Percentiles rank a stretch among this genome's conserved stretches.
Evolutionary conservation across 1,140 invertebrate genomes (phyloP).

Genomic region (Sinonovacula constricta): DNA sequence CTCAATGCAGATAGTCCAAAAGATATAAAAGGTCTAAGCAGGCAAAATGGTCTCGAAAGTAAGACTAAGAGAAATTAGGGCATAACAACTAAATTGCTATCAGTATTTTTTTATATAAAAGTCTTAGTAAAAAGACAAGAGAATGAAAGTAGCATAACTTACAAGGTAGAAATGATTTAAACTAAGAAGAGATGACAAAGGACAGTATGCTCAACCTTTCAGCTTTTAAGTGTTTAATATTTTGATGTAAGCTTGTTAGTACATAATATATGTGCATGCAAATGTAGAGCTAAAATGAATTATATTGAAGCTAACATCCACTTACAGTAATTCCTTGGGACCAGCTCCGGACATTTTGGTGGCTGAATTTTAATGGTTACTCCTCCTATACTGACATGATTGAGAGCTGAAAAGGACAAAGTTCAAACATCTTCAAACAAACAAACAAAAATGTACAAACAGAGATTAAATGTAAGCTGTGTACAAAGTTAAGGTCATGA

Average conservation of each 20-base stretch:
- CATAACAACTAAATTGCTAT: no score
- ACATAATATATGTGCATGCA: neutral
- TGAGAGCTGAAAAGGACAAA: slow-evolving; percentile 51
- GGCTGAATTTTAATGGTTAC: slow-evolving; percentile 59
- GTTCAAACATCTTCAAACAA: neutral
- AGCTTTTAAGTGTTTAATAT: neutral
- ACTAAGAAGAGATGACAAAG: no score
- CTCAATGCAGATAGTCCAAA: no score
- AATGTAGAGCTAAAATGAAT: neutral
- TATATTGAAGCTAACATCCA: slow-evolving; percentile 53
- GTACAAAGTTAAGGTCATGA: neutral
- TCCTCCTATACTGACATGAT: slow-evolving; percentile 68
- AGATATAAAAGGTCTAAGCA: no score
- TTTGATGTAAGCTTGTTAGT: neutral
- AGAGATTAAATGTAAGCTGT: neutral
- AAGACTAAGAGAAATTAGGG: no score
- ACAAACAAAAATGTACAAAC: neutral
- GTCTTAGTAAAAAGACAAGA: no score
- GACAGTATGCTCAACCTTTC: no score
- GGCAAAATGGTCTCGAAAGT: no score
- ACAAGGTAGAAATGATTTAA: no score
- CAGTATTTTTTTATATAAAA: no score
- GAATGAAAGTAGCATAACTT: no score
- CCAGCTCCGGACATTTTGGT: slow-evolving; percentile 83
- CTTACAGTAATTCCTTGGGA: slow-evolving; percentile 91